Base-by-base conservation (phyloP, 92 coral and sea anemone genomes). In the Desmophyllum pertusum region DNA sequence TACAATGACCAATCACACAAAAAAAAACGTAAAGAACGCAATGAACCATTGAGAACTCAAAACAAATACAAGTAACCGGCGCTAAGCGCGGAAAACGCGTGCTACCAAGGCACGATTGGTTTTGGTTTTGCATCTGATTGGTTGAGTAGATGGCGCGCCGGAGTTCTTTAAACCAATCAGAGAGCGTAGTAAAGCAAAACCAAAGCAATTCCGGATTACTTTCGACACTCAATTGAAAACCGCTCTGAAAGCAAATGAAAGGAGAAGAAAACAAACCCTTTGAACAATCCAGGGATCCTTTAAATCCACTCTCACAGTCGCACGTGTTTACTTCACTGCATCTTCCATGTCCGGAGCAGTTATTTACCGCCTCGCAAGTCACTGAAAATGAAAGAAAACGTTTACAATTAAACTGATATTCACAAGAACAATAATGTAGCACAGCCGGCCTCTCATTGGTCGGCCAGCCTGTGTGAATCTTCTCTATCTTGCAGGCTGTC, bases 261-360 rank as follows among this genome's bases (percentile, higher is more conserved):
- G 25, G 5, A 3, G 10, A 4, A 35, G 72, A 6, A 66, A 66
- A 48, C 84, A 18, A 43, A 93, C 96, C 93, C 39, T 55, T 69
- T 39, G 76, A 81, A 79, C 96, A 93, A 76, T 90, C 94, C 6
- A 43, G 51, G 10, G 83, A 79, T 25, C 96, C 96, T 65, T 89
- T 73, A 45, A 51, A 85, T 55, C 91, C 87, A 39, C 77, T 67
- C 6, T 84, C 67, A 63, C 96, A 93, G 25, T 67, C 86, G 40
- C 96, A 93, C 18, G 76, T 75, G 40, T 88, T 78, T 57, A 83
- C 88, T 19, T 48, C 83, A 23, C 78, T 80, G 81, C 96, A 93
- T 7, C 27, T 65, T 13, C 96, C 96, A 27, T 51, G 86, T 14
- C 80, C 81, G 18, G 94, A 93, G 70, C 96, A 93, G 79, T 93